Evolutionary conservation across 2,888 invertebrate genomes (phyloP), one percentile per base, ranked within the genome.

Genomic region (Thecocarcelia acutangulata): DNA sequence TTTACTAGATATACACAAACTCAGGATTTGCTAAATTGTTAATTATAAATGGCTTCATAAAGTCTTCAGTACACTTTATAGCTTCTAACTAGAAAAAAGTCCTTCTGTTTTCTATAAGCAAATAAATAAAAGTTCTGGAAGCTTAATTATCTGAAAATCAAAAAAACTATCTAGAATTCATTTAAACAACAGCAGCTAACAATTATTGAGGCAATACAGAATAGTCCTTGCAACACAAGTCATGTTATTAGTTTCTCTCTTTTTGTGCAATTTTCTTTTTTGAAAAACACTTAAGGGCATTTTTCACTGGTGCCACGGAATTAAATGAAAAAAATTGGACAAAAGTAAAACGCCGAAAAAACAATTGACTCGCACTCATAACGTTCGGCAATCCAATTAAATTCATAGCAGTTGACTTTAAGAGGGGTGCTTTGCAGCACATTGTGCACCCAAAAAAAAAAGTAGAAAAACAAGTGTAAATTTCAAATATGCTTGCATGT

Each of bases 391-490:
- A 87, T 88, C 87, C 87, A 88, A 88, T 88, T 88, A 88, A 87
- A 88, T 87, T 77, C 76, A 68, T 63, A 86, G 86, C 85, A 87
- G 87, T 87, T 88, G 87, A 87, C 87, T 88, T 88, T 88, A 87
- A 87, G 85, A 86, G 85, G 52, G 74, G 54, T 70, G 72, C 44
- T 77, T 73, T 40, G 28, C 17, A 44, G 52, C 19, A 54, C 40
- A 73, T 42, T 50, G 46, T n/a, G 42, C 42, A 21, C 3, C n/a
- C n/a, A n/a, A n/a, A n/a, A n/a, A n/a, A 72, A 50, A 15, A n/a
- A 40, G 3, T 0, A 19, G n/a, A n/a, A n/a, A 0, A 37, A n/a
- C 15, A 17, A 2, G 37, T 19, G 2, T 21, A 52, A 63, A 66
- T 63, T 58, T 63, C 50, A 46, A 83, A 75, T 56, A 66, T 72